Conservation (phyloP, 92 coral and sea anemone genomes). For the Anthopleura xanthogrammica region DNA sequence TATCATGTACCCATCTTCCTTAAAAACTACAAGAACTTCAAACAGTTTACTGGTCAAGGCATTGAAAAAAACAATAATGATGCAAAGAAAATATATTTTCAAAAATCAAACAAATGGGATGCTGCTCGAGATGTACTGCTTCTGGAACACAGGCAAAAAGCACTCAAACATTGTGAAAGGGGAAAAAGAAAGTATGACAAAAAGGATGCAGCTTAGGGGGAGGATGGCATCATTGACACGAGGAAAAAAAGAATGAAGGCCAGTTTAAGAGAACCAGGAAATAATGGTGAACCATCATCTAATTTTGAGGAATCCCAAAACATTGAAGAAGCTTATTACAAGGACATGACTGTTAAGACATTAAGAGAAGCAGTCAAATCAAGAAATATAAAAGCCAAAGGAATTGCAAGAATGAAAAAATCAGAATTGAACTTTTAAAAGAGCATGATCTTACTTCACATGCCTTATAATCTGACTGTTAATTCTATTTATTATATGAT, state of each 20-base stretch:
- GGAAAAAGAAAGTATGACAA: slow-evolving; percentile 36
- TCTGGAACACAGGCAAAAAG: slow-evolving; percentile 32
- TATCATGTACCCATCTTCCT: slow-evolving; percentile 39
- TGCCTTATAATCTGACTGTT: neutral
- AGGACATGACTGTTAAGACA: neutral
- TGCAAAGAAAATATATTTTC: slow-evolving; percentile 36
- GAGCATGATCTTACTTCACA: neutral
- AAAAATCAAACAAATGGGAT: slow-evolving; percentile 53
- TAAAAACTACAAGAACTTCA: slow-evolving; percentile 28
- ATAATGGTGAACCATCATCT: too few relatives aligned
- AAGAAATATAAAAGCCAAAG: neutral
- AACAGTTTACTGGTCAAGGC: slow-evolving; percentile 50
- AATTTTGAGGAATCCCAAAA: too few relatives aligned
- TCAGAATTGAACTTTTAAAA: neutral
- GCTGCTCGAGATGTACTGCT: slow-evolving; percentile 47
- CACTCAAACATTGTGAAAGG: slow-evolving; percentile 32
- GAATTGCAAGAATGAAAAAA: neutral
- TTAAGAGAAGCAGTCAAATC: neutral
- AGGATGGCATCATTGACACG: slow-evolving; percentile 3
- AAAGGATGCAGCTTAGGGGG: slow-evolving; percentile 11
- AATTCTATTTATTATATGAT: too few relatives aligned
- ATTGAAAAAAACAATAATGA: slow-evolving; percentile 44
- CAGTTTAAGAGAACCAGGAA: too few relatives aligned
- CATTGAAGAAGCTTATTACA: neutral
- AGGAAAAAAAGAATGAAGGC: slow-evolving; percentile 15